Evolutionary conservation across 2,888 invertebrate genomes (phyloP).

Genomic region (Zhuqinia jingwanae): DNA sequence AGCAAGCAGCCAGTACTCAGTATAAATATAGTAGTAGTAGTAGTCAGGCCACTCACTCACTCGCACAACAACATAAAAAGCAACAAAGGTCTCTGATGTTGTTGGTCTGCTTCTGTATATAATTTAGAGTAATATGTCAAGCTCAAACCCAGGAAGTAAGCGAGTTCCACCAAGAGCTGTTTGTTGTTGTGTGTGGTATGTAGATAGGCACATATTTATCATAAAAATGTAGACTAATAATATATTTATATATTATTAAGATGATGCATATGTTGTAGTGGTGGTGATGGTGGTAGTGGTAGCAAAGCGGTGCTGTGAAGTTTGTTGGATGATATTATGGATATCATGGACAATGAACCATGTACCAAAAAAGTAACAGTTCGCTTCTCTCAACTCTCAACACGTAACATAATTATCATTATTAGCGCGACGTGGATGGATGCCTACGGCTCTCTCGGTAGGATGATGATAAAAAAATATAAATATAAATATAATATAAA

Average conservation of each 20-base stretch:
- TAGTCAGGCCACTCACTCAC: background rate
- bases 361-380: conserved; percentile 1
- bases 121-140: conserved; percentile 70
- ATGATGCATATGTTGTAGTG: too few species aligned
- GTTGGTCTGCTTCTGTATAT: conserved; percentile 12
- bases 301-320: conserved; percentile 32
- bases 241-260: background rate
- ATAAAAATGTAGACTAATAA: too few species aligned
- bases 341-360: conserved; percentile 72
- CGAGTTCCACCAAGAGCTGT: background rate
- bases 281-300: too few species aligned
- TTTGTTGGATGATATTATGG: conserved; percentile 30
- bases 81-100: background rate
- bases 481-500: too few species aligned
- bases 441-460: too few species aligned
- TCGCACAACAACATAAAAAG: background rate
- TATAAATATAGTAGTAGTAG: too few species aligned
- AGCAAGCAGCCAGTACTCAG: conserved; percentile 9
- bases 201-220: too few species aligned
- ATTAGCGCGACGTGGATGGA: background rate
- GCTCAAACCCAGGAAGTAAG: conserved; percentile 71
- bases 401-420: conserved; percentile 1
- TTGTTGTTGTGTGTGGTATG: background rate
- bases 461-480: too few species aligned
- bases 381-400: background rate